Conservation (phyloP, 2,797 vertebrate species). For the Oceanodroma leucorhoa region DNA sequence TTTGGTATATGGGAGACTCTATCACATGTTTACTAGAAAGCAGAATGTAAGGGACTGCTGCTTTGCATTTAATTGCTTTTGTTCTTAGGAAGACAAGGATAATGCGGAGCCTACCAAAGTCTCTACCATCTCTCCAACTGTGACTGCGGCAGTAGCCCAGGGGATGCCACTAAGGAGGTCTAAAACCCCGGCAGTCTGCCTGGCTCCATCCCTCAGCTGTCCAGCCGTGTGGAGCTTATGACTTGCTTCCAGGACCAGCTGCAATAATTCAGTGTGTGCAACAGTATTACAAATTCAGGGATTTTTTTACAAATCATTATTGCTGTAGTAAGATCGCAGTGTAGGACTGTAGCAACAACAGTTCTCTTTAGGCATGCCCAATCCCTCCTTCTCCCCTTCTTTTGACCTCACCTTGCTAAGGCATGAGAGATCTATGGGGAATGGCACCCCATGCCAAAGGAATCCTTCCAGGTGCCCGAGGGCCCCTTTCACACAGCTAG, state of each 20-base stretch:
- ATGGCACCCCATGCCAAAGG: neutral
- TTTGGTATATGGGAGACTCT: neutral
- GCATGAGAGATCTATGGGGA: neutral
- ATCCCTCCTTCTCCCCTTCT: neutral
- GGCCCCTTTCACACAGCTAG: neutral
- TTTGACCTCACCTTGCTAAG: neutral
- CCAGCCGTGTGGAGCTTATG: rapidly evolving
- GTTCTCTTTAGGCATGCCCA: neutral
- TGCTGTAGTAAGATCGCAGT: neutral
- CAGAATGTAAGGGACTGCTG: neutral
- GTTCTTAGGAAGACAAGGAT: neutral
- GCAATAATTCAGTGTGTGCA: neutral
- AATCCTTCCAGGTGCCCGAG: neutral
- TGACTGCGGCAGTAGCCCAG: neutral
- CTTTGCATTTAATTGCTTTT: neutral
- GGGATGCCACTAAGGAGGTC: neutral
- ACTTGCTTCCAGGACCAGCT: neutral
- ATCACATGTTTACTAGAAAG: neutral
- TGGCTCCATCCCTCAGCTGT: neutral
- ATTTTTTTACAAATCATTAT: neutral
- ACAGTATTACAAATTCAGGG: neutral
- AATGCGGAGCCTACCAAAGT: neutral
- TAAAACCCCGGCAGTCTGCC: neutral
- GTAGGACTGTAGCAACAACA: neutral
- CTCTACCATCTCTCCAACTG: neutral